Base-by-base conservation (phyloP, 2,797 vertebrate species). In the Sebastes taczanowskii region DNA sequence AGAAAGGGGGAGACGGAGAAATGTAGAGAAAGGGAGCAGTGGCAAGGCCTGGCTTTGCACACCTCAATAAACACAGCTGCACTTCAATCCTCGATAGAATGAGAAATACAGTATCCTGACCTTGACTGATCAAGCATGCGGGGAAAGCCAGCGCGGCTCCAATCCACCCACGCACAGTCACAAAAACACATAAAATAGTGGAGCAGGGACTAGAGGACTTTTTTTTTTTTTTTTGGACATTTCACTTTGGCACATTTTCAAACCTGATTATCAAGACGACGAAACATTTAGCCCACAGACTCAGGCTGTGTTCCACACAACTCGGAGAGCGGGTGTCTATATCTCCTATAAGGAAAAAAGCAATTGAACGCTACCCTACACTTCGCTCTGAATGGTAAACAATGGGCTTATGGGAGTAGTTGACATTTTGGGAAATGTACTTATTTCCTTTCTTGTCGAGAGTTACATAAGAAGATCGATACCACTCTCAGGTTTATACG, bases 61-160 rank as follows among this genome's bases (percentile, higher is more conserved):
- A 83, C 71, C 76, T 89, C 83, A 63, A 14, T 81, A 81, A 91
- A 9, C 87, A 85, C 86, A 85, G 77, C 81, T 58, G 79, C 79
- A 72, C 87, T 86, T 83, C 76, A 86, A 75, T 87, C 78, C 78
- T 72, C 61, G 25, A 74, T 63, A 82, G 81, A 86, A 87, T 85
- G 83, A 91, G 73, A 83, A 87, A 89, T 89, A 87, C 83, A 75
- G 85, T 81, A 81, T 80, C 49, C 84, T 89, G 83, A 92, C 88
- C 89, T 83, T 86, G 88, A 87, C 35, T 80, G 83, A 91, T 85
- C 75, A 78, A 87, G 82, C 73, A 71, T 56, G 58, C 52, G 73
- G 65, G 69, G 83, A 84, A 83, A 87, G 66, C 62, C 78, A 80
- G 42, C 27, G 2, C n/a, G 14, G 66, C 59, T 14, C 38, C 56